Evolutionary conservation across 2,797 vertebrate genomes (phyloP).

Genomic region (Morelia viridis): DNA sequence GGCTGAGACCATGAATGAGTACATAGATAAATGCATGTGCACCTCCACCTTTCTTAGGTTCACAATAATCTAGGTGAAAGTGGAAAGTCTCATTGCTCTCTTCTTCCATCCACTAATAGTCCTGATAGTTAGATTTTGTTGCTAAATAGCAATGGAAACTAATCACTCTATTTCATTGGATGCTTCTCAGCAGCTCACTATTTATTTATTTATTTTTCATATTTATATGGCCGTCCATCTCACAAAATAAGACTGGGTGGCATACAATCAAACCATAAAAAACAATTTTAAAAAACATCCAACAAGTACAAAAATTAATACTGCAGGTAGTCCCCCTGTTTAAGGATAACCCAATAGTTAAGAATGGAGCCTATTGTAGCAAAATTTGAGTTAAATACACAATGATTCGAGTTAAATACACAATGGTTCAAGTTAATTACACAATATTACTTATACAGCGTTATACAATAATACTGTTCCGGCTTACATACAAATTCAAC

Average conservation of each 20-base stretch:
- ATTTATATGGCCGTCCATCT: not conserved
- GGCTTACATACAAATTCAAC: too few species aligned
- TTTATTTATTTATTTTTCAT: not conserved
- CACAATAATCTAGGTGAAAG: not conserved
- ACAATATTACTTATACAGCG: too few species aligned
- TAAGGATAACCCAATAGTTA: too few species aligned
- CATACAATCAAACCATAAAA: too few species aligned
- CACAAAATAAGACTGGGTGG: not conserved
- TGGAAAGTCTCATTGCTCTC: not conserved
- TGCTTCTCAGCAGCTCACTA: not conserved
- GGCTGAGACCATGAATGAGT: not conserved
- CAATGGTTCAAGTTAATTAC: too few species aligned
- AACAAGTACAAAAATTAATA: too few species aligned
- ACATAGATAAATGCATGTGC: not conserved
- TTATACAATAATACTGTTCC: too few species aligned
- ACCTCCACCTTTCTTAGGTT: not conserved
- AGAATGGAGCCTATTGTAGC: too few species aligned
- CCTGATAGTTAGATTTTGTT: not conserved
- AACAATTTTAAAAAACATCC: too few species aligned
- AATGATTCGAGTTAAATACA: too few species aligned
- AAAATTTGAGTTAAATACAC: too few species aligned
- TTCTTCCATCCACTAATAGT: not conserved
- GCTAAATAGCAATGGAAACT: not conserved
- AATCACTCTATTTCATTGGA: not conserved
- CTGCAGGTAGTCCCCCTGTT: too few species aligned